A percentile compares a stretch with the other conserved stretches of the same genome.
Conservation (phyloP, 2,797 vertebrate genomes). For the Trematocara caparti region DNA sequence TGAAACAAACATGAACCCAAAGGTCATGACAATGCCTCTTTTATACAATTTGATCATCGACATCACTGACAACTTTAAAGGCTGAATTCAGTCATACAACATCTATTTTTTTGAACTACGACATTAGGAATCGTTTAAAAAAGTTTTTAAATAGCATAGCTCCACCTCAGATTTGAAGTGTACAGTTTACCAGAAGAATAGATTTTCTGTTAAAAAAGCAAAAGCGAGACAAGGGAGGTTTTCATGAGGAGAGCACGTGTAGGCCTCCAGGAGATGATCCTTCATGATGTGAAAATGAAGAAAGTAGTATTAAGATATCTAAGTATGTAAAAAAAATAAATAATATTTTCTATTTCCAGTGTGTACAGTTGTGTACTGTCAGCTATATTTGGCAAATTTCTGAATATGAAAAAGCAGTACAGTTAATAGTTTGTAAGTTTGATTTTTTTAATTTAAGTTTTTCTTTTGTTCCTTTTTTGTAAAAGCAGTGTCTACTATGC, state of each 20-base stretch:
- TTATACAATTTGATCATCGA: background rate
- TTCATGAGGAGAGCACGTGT: conserved; percentile 6
- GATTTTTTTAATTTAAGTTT: conserved; percentile 13
- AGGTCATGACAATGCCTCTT: background rate
- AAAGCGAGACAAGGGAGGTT: background rate
- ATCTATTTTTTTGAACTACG: background rate
- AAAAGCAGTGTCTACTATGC: conserved; percentile 89
- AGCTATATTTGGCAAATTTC: conserved; percentile 66
- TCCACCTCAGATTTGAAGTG: background rate
- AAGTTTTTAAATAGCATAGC: rapidly evolving
- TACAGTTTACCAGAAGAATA: conserved; percentile 30
- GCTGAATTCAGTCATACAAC: background rate
- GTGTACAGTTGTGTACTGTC: conserved; percentile 76
- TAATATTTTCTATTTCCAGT: conserved; percentile 61
- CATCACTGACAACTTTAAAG: background rate
- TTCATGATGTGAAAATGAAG: conserved; percentile 37
- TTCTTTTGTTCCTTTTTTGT: conserved; percentile 58
- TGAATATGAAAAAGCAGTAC: conserved; percentile 61
- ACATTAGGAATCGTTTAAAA: background rate
- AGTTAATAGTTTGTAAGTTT: conserved; percentile 72
- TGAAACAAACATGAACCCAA: background rate
- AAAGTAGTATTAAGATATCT: conserved; percentile 53
- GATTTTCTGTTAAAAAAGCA: conserved; percentile 10
- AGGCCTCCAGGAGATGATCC: conserved; percentile 19
- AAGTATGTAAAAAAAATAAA: conserved; percentile 45